These are phyloP conservation scores for Stichodactyla helianthus DNA, from an alignment of 64 coral and sea anemone species.

Conservation along the genomic window DNA sequence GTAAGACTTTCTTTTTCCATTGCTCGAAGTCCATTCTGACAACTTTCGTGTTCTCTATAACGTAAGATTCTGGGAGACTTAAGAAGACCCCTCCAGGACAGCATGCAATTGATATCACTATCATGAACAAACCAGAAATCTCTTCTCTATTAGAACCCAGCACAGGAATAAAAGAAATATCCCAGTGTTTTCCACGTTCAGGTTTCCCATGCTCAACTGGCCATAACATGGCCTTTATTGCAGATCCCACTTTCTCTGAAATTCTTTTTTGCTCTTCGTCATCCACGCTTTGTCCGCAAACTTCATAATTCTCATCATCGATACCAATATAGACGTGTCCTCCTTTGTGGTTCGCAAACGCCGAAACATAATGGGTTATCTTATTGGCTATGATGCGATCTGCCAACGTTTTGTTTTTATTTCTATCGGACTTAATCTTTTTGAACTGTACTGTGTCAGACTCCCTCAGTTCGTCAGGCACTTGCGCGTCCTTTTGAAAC, in stretches of 20 bases:
- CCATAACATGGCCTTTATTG: constrained; percentile 37
- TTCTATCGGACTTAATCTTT: constrained; percentile 27
- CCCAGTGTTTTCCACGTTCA: constrained; percentile 24
- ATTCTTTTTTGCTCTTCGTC: constrained; percentile 21
- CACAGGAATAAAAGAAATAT: constrained; percentile 38
- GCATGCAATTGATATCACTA: constrained; percentile 15
- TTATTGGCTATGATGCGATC: constrained; percentile 39
- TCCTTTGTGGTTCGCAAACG: constrained; percentile 40
- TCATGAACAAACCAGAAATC: constrained; percentile 30
- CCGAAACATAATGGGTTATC: constrained; percentile 19
- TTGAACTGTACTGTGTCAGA: constrained; percentile 37
- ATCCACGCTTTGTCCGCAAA: constrained; percentile 23
- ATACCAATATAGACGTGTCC: constrained; percentile 32
- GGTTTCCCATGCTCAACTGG: constrained; percentile 28
- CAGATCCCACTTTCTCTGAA: constrained; percentile 15
- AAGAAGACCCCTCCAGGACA: constrained; percentile 37
- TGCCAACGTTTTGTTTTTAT: constrained; percentile 30
- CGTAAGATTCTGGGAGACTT: constrained; percentile 13
- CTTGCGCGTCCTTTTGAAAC: not conserved
- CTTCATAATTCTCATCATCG: constrained; percentile 30
- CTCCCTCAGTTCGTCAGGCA: not conserved
- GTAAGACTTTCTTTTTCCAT: constrained; percentile 35
- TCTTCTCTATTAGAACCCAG: not conserved
- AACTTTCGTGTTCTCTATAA: constrained; percentile 3
- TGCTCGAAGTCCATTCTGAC: constrained; percentile 16